Evolutionary conservation across 2,113 vertebrate genomes (phyloP).

Genomic region (Corythoichthys haematopterus): DNA sequence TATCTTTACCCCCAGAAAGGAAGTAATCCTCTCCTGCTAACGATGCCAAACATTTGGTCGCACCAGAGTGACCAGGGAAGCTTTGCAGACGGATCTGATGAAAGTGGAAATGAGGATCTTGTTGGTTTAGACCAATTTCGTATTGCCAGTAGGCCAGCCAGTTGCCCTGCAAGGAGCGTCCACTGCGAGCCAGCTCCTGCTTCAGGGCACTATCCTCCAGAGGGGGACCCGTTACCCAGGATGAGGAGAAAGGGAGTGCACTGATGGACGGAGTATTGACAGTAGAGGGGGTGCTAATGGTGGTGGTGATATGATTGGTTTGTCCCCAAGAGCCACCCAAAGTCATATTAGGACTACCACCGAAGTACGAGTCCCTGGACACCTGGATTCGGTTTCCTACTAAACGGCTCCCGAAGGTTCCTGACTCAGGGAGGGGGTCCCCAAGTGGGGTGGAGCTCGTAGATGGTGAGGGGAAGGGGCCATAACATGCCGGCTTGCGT

Average conservation of each 20-base stretch:
- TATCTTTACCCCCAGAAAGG: slow-evolving; percentile 94
- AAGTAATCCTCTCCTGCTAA: slow-evolving; percentile 91
- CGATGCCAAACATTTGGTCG: slow-evolving; percentile 84
- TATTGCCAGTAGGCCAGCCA: slow-evolving; percentile 99
- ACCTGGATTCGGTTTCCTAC: slow-evolving; percentile 96
- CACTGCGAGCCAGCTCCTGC: slow-evolving; percentile 84
- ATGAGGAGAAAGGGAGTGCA: slow-evolving; percentile 57
- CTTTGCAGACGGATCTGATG: slow-evolving; percentile 96
- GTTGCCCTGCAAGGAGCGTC: slow-evolving; percentile 88
- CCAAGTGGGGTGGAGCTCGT: slow-evolving; percentile 45
- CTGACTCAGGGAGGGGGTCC: slow-evolving; percentile 79
- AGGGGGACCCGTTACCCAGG: slow-evolving; percentile 54
- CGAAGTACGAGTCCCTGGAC: slow-evolving; percentile 66
- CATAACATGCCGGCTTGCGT: slow-evolving; percentile 42
- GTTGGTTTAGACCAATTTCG: slow-evolving; percentile 92
- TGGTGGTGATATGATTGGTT: slow-evolving; percentile 35
- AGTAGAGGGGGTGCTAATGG: slow-evolving; percentile 50
- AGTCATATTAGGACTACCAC: slow-evolving; percentile 47
- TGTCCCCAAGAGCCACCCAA: slow-evolving; percentile 64
- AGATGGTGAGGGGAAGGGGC: slow-evolving; percentile 60
- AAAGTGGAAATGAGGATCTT: slow-evolving; percentile 92
- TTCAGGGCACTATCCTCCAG: slow-evolving; percentile 82
- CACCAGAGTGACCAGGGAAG: slow-evolving; percentile 86
- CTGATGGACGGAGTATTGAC: slow-evolving; percentile 41
- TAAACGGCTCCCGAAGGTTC: slow-evolving; percentile 90